Evolutionary conservation across 2,888 invertebrate species (phyloP).

Genomic region (Omphaloscelis lunosa): DNA sequence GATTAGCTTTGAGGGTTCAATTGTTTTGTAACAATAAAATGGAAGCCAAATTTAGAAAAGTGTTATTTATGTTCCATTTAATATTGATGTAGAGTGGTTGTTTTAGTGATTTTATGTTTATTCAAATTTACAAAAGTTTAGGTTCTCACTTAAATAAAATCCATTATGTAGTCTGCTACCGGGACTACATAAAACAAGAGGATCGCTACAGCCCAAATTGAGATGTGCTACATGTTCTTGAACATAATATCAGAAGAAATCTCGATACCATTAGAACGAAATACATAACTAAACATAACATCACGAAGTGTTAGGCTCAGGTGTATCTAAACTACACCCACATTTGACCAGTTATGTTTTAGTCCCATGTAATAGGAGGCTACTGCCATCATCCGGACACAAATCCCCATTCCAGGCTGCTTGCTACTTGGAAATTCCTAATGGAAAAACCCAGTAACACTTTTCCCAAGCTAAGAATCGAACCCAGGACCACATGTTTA

Average conservation of each 20-base stretch:
- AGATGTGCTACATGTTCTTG: background rate
- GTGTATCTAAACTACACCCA: background rate
- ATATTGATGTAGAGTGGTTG: conserved; percentile 28
- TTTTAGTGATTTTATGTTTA: conserved; percentile 11
- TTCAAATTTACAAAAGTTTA: background rate
- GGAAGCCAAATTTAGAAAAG: conserved; percentile 6
- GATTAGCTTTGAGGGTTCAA: conserved; percentile 41
- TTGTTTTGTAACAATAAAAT: conserved; percentile 48
- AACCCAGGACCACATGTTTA: background rate
- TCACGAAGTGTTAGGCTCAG: background rate
- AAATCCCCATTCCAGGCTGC: background rate
- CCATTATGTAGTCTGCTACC: background rate
- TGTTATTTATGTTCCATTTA: conserved; percentile 39
- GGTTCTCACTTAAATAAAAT: conserved; percentile 2
- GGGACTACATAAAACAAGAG: background rate
- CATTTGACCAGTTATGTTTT: background rate
- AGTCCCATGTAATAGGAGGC: background rate
- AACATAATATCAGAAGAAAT: background rate
- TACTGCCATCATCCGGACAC: background rate
- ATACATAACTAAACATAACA: background rate
- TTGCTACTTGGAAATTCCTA: background rate
- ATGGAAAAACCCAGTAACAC: background rate
- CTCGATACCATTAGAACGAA: background rate
- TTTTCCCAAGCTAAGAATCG: background rate
- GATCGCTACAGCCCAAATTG: background rate